Base-by-base conservation (phyloP, 2,797 vertebrate species). In the Macroramphosus scolopax region DNA sequence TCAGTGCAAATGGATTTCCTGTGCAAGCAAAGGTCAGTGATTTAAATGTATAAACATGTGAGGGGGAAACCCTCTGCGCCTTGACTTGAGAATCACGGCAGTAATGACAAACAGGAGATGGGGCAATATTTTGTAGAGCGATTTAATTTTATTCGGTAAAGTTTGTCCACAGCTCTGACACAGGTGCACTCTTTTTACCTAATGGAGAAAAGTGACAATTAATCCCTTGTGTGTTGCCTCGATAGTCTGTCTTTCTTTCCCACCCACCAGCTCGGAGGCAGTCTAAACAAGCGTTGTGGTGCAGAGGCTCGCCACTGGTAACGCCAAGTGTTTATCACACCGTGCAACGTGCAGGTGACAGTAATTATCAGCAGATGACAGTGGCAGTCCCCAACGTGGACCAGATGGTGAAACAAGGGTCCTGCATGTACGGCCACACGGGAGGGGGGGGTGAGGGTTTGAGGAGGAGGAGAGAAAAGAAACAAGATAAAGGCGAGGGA, bases 331-430 rank as follows among this genome's bases (percentile, higher is more conserved):
- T 87, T 81, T 89, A 89, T 76, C 63, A 76, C 77, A 73, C 68
- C 49, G 80, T 77, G 87, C 84, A 74, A 77, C 50, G 77, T 86
- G 90, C 93, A 95, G 93, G 93, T 95, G 93, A 93, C 91, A 92
- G 89, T 93, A 91, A 92, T 94, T 91, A 93, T 87, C 81, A 90
- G 90, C 91, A 92, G 91, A 92, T 91, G 92, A 93, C 90, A 91
- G 91, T 85, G 87, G 87, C 81, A 83, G 89, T 91, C 79, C 67
- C 71, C 88, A 88, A 81, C 86, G 75, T 79, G 87, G 83, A 90
- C 89, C 93, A 94, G 92, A 94, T 92, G 93, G 93, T 61, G 75
- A 89, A 68, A 81, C 83, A 83, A 89, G 92, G 91, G 91, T 91
- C 92, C 90, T 51, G 63, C 63, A 43, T 58, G 70, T 77, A 71